Conservation (phyloP, 2,797 vertebrate genomes). For the Chelmon rostratus region DNA sequence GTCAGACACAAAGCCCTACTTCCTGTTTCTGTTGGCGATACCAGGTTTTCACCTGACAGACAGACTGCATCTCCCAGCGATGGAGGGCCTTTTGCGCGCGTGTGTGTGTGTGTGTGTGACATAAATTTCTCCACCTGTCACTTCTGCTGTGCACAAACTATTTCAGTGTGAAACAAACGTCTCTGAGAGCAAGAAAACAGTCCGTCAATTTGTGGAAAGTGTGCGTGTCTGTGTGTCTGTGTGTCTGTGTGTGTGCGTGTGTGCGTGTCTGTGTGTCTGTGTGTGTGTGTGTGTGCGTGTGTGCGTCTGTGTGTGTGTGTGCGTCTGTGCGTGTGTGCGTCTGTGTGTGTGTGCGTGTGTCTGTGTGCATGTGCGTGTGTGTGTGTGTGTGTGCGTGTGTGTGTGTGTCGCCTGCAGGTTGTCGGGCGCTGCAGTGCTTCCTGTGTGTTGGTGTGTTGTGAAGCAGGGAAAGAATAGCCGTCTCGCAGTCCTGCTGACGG, state of each 20-base stretch:
- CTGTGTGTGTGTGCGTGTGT: conserved; percentile 30
- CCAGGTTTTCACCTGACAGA: background rate
- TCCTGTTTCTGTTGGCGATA: background rate
- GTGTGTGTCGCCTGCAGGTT: background rate
- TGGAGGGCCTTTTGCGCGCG: background rate
- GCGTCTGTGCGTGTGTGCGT: conserved; percentile 13
- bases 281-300: background rate
- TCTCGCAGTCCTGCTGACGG: background rate
- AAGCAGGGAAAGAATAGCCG: background rate
- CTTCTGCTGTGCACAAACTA: conserved; percentile 53
- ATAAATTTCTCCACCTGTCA: conserved; percentile 50
- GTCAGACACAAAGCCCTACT: background rate
- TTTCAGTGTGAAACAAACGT: conserved; percentile 53
- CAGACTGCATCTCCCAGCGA: no score
- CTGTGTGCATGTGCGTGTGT: conserved; percentile 6
- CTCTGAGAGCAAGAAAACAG: conserved; percentile 44
- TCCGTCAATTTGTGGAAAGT: conserved; percentile 49
- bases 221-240: conserved; percentile 17
- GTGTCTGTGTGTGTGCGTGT: conserved; percentile 7
- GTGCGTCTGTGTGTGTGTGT: background rate
- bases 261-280: background rate
- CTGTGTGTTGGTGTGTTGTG: background rate
- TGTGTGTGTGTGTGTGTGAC: conserved; percentile 9
- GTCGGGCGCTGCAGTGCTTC: background rate
- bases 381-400: conserved; percentile 2